Evolutionary conservation across 2,797 vertebrate genomes (phyloP).

Genomic region (Mormyrus hasselquistii): DNA sequence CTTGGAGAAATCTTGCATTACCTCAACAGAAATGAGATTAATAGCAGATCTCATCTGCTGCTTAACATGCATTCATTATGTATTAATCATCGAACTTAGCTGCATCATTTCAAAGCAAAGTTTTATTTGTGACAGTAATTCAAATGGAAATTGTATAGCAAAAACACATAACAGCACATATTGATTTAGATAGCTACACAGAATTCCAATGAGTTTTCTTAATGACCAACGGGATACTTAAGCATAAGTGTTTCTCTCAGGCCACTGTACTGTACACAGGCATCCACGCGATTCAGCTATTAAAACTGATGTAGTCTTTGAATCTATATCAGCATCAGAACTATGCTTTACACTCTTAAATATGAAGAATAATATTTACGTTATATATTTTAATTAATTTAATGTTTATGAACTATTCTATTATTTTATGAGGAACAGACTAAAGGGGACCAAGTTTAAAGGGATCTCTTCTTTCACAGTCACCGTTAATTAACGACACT

Average conservation of each 20-base stretch:
- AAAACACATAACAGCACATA: conserved; percentile 26
- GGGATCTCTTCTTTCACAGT: conserved; percentile 21
- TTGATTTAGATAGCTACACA: conserved; percentile 30
- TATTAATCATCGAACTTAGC: background rate
- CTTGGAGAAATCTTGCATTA: background rate
- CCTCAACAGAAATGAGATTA: background rate
- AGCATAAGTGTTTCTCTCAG: conserved; percentile 26
- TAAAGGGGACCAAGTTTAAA: background rate
- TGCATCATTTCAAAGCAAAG: background rate
- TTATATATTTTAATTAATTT: background rate
- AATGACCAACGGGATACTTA: conserved; percentile 31
- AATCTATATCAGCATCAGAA: conserved; percentile 9
- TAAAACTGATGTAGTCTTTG: background rate
- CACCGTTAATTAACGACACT: conserved; percentile 30
- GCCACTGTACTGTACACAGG: conserved; percentile 8
- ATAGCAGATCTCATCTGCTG: background rate
- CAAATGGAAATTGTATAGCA: background rate
- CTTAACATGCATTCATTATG: background rate
- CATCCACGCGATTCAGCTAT: conserved; percentile 8
- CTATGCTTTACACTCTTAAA: background rate
- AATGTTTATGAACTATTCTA: background rate
- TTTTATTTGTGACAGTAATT: background rate
- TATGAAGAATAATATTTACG: background rate
- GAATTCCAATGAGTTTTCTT: conserved; percentile 30
- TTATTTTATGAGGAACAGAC: background rate